Evolutionary conservation across 2,797 vertebrate genomes (phyloP).

Genomic region (Pogoniulus pusillus): DNA sequence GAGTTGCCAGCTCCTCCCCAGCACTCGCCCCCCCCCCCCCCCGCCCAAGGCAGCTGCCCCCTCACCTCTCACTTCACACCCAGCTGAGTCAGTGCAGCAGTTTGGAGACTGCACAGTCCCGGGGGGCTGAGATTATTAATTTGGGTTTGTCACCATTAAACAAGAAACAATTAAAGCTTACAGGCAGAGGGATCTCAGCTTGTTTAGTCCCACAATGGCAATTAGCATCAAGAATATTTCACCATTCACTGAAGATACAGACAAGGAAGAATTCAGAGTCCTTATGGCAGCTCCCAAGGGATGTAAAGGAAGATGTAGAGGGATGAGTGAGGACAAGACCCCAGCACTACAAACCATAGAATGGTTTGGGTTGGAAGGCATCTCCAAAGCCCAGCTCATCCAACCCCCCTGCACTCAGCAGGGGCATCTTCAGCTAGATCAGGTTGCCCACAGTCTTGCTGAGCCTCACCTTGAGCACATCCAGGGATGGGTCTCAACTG

Average conservation of each 20-base stretch:
- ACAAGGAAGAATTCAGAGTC: background rate
- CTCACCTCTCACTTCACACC: background rate
- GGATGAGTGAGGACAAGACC: background rate
- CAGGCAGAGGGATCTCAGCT: background rate
- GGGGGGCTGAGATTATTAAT: background rate
- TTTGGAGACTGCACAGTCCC: background rate
- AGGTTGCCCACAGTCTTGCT: no score
- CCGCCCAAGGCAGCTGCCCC: background rate
- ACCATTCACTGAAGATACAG: background rate
- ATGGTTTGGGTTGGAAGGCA: no score
- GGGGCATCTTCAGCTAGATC: no score
- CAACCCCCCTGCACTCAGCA: no score
- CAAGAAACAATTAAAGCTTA: background rate
- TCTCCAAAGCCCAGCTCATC: no score
- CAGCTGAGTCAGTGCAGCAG: background rate
- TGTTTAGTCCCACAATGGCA: background rate
- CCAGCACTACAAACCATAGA: background rate
- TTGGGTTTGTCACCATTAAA: background rate
- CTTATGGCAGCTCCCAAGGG: fast-evolving
- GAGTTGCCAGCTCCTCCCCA: background rate
- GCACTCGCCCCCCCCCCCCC: background rate
- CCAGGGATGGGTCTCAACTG: no score
- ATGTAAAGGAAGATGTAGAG: background rate
- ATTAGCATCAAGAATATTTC: background rate
- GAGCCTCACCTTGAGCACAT: no score